Conservation (phyloP, 2,888 invertebrate species). For the Masnerella sp. region DNA sequence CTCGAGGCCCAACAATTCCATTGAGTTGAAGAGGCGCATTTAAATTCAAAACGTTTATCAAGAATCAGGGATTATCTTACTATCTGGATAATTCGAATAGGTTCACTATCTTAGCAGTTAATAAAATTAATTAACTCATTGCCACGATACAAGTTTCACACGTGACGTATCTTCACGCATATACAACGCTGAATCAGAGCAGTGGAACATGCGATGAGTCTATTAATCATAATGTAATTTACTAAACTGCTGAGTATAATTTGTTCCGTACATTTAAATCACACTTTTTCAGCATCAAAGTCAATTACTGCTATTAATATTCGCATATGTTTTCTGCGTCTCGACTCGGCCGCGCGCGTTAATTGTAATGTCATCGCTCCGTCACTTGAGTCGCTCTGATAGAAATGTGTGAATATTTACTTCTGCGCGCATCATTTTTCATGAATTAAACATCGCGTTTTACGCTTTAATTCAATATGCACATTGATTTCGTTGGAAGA, state of each 20-base stretch:
- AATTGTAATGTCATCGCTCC: conserved; percentile 36
- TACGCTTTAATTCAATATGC: conserved; percentile 5
- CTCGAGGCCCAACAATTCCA: conserved; percentile 10
- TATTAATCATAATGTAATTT: conserved; percentile 57
- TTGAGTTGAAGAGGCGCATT: conserved; percentile 13
- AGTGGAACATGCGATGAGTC: conserved; percentile 55
- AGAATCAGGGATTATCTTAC: conserved; percentile 30
- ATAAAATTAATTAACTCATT: conserved; percentile 56
- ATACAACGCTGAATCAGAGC: conserved; percentile 27
- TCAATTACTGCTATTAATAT: conserved; percentile 53
- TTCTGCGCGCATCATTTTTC: background rate
- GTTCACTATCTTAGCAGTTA: conserved; percentile 46
- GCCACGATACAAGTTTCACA: conserved; percentile 47
- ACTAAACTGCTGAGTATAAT: conserved; percentile 33
- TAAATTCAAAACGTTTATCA: conserved; percentile 29
- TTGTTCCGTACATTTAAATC: conserved; percentile 54
- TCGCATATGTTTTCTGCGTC: conserved; percentile 30
- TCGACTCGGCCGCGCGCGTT: conserved; percentile 5
- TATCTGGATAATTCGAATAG: conserved; percentile 47
- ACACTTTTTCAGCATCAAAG: conserved; percentile 46
- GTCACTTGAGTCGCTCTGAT: background rate
- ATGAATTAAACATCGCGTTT: conserved; percentile 19
- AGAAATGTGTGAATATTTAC: conserved; percentile 10
- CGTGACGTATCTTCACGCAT: conserved; percentile 39
- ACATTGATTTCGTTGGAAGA: conserved; percentile 2